Conservation (phyloP, 2,113 vertebrate species). For the Cebus imitator region DNA sequence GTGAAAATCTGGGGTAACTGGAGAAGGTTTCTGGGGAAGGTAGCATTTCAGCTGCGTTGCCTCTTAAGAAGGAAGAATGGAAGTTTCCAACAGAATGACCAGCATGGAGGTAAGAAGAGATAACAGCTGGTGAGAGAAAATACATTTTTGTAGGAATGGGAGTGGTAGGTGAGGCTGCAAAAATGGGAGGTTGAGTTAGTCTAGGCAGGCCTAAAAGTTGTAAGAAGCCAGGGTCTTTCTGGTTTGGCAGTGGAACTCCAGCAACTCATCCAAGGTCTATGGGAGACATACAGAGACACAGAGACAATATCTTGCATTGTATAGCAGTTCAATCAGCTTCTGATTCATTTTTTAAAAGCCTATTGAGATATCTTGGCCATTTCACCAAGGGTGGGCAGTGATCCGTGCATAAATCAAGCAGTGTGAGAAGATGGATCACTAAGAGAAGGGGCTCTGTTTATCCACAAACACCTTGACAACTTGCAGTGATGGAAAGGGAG, state of each 20-base stretch:
- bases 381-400: neutral
- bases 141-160: neutral
- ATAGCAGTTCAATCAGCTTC: neutral
- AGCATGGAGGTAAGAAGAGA: neutral
- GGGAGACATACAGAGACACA: neutral
- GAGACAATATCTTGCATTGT: neutral
- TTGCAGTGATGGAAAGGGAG: conserved; percentile 46
- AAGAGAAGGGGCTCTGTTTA: conserved; percentile 50
- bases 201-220: neutral
- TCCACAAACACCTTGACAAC: conserved; percentile 56
- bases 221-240: neutral
- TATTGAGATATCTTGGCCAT: neutral
- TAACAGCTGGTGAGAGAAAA: neutral
- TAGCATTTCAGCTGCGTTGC: neutral
- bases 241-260: rapidly evolving
- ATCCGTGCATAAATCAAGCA: conserved; percentile 4
- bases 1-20: neutral
- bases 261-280: neutral
- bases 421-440: conserved; percentile 39
- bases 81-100: neutral
- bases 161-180: neutral
- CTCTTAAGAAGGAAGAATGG: neutral
- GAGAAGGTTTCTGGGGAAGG: neutral
- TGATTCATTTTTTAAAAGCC: neutral
- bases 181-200: neutral